Base-by-base conservation (phyloP, 2,113 vertebrate species). In the cattle (Bos taurus) region DNA sequence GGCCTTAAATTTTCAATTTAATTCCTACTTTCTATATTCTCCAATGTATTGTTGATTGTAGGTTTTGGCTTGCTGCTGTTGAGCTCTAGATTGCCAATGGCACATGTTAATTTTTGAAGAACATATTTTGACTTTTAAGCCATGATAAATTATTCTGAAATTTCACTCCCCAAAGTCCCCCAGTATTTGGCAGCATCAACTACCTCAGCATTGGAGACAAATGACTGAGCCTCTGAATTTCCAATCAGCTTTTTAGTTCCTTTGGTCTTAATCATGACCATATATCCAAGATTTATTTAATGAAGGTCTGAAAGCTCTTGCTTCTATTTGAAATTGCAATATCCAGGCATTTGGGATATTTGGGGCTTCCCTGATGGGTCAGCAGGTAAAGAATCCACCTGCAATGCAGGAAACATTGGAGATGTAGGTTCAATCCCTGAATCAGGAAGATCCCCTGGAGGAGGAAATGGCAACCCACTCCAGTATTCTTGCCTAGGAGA, bases 61-160 rank as follows among this genome's bases (percentile, higher is more conserved):
- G 93, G n/a, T 43, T 40, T 48, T 84, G 85, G 46, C 28, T 93
- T 98, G 92, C 87, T 98, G n/a, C 57, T 97, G 15, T 64, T 91
- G 81, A 98, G 16, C 64, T 98, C 2, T 96, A 97, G 95, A 78
- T 7, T 92, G 88, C 13, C 16, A 97, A 80, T 62, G 97, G 60
- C 52, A 86, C 67, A 96, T 62, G 21, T 92, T 81, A 93, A 28
- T 94, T 88, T 56, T 56, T 91, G 82, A 95, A 43, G 71, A 97
- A 67, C 50, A 11, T 77, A 46, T 93, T 98, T 98, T 97, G 92
- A 96, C 30, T 96, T 98, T 98, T n/a, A 94, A 52, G 30, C 50
- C 26, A 74, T 90, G 17, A 16, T 94, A 46, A 90, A 87, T 94
- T 88, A 89, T 17, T 59, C 25, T 85, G 50, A 94, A 85, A 85